Evolutionary conservation across 2,113 vertebrate genomes (phyloP), one percentile per base, ranked within the genome.

Genomic region (Hippocampus zosterae): DNA sequence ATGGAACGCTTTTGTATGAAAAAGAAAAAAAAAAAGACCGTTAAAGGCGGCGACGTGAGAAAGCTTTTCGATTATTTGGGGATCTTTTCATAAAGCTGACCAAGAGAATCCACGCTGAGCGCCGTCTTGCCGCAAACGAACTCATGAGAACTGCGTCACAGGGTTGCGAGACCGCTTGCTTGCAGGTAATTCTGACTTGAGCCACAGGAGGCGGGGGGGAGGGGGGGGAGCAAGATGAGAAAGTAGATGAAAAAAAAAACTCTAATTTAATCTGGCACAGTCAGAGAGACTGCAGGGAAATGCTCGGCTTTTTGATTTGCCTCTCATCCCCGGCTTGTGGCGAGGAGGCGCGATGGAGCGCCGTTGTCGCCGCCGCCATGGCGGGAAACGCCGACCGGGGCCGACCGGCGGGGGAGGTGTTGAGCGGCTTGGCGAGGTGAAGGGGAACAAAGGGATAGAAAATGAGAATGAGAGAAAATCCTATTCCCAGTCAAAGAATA

Each of bases 221-320:
- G 73, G 71, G 10, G 79, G 72, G 57, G 68, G 78, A 77, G 79
- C 82, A 76, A 84, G 87, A 86, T 85, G 87, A 87, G 83, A 87
- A 88, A 88, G 76, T 85, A 88, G 84, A 89, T 89, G 87, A 88
- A 88, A 27, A 27, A 27, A 27, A 90, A 88, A 84, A 77, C 84
- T 87, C 83, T 87, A 89, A 90, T 88, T 88, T 87, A 90, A 90
- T 90, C 88, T 88, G 79, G 78, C 81, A 81, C 64, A 70, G 81
- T 78, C 81, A 85, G 82, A 82, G 83, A 76, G 81, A 79, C 85
- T 84, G 78, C 84, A 87, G 87, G 84, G 81, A 84, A 89, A 90
- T 86, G 50, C 88, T 82, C 81, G 79, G 74, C 76, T 61, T 84
- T 81, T 88, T 86, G 84, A 91, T 89, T 88, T 82, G 85, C 88